Percentiles rank a stretch among this genome's conserved stretches.
These are phyloP conservation scores for Sminthurinus signatus DNA, from an alignment of 1,140 invertebrate genomes.

Conservation along the genomic window DNA sequence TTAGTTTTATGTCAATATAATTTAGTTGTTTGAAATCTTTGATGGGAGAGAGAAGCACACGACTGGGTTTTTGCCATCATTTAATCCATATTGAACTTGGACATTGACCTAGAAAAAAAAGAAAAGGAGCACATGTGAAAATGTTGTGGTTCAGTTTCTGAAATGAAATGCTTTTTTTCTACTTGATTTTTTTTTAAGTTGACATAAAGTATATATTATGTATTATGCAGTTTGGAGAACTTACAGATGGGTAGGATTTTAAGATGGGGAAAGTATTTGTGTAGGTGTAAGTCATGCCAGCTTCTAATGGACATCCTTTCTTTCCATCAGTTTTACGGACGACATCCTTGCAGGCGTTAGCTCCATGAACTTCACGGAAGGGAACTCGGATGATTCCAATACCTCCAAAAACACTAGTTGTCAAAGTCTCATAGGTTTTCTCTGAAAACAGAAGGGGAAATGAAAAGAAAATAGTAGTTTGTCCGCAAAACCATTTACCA, in stretches of 20 bases:
- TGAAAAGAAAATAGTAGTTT: too few relatives aligned
- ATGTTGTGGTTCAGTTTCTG: constrained; percentile 9
- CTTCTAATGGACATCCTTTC: constrained; percentile 31
- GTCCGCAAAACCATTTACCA: too few relatives aligned
- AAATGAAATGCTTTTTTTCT: too few relatives aligned
- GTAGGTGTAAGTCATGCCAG: constrained; percentile 38
- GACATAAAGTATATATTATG: too few relatives aligned
- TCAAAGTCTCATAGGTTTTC: constrained; percentile 34
- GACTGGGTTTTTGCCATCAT: constrained; percentile 29
- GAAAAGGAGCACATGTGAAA: too few relatives aligned
- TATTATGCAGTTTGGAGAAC: background rate
- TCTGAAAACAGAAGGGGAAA: too few relatives aligned
- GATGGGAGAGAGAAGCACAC: constrained; percentile 39
- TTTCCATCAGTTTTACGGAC: constrained; percentile 21
- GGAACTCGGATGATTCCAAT: constrained; percentile 40
- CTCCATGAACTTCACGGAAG: constrained; percentile 40
- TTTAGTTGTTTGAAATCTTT: constrained; percentile 32
- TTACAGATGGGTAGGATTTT: constrained; percentile 41
- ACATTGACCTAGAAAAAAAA: constrained; percentile 31
- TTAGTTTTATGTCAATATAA: background rate
- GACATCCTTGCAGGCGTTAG: constrained; percentile 39
- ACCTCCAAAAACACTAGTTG: constrained; percentile 39
- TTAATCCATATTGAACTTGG: constrained; percentile 38
- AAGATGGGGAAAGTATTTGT: constrained; percentile 42
- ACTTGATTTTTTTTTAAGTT: too few relatives aligned